Percentiles rank a stretch among this genome's conserved stretches.
Conservation (phyloP, 2,797 vertebrate species). For the Emydoidea blandingii region DNA sequence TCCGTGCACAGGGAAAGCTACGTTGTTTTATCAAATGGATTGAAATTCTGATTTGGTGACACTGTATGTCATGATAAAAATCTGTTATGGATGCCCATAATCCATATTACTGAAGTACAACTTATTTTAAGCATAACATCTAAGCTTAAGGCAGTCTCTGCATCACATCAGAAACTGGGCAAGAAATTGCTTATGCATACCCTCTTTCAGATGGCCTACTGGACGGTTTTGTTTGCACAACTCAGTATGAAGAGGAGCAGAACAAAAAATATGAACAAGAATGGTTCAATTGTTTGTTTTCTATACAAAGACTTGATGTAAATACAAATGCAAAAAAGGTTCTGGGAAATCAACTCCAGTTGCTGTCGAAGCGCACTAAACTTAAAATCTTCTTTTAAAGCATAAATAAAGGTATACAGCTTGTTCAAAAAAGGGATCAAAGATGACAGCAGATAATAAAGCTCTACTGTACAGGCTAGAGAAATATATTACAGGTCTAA, state of each 20-base stretch:
- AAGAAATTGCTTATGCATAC: neutral
- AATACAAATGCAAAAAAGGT: neutral
- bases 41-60: neutral
- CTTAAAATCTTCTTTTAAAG: neutral
- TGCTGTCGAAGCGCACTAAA: neutral
- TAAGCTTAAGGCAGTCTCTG: neutral
- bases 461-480: neutral
- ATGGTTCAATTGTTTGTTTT: neutral
- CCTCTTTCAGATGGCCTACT: neutral
- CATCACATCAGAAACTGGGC: no score
- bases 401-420: no score
- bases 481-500: neutral
- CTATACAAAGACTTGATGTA: neutral
- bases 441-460: neutral
- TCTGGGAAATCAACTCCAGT: neutral
- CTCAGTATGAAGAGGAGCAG: neutral
- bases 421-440: no score
- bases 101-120: neutral
- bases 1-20: neutral
- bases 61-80: neutral
- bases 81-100: neutral
- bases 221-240: neutral
- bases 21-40: neutral
- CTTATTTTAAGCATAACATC: no score
- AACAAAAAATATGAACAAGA: neutral